Evolutionary conservation across 2,113 vertebrate genomes (phyloP).

Genomic region (Chauna torquata): DNA sequence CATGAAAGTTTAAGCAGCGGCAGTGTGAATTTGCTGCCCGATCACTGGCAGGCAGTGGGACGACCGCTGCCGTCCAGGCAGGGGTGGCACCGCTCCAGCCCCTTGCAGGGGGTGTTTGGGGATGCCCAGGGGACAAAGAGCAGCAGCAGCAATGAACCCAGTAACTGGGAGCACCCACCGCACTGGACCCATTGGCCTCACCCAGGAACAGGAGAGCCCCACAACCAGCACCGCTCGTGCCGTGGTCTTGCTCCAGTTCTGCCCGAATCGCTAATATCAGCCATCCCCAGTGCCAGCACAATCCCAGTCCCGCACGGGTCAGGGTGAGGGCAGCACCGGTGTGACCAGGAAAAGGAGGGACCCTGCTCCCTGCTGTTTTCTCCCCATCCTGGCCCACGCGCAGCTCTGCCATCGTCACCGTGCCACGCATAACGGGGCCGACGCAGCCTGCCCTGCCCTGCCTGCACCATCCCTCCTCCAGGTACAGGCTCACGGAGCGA

Average conservation of each 20-base stretch:
- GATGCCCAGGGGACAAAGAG: neutral
- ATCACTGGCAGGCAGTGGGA: neutral
- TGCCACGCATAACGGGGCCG: accelerated
- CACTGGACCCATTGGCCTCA: accelerated
- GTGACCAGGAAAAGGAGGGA: too few relatives aligned
- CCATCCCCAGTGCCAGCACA: too few relatives aligned
- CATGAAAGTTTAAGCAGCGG: conserved; percentile 85
- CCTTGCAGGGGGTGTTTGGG: neutral
- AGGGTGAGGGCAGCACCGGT: too few relatives aligned
- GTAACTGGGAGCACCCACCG: neutral
- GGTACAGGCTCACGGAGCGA: accelerated
- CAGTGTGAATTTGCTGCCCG: conserved; percentile 76
- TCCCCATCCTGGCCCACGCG: accelerated
- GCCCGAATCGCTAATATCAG: too few relatives aligned
- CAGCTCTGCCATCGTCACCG: accelerated
- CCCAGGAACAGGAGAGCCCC: neutral
- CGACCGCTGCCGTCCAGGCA: accelerated
- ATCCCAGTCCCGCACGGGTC: too few relatives aligned
- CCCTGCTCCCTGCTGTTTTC: too few relatives aligned
- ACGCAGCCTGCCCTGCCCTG: neutral
- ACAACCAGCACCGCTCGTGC: neutral
- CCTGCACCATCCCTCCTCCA: neutral
- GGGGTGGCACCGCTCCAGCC: accelerated
- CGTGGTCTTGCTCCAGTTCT: too few relatives aligned
- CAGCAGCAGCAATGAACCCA: neutral